A percentile compares a stretch with the other conserved stretches of the same genome.
Evolutionary conservation across 2,797 vertebrate species (phyloP).

Genomic region (Poecilia wingei): DNA sequence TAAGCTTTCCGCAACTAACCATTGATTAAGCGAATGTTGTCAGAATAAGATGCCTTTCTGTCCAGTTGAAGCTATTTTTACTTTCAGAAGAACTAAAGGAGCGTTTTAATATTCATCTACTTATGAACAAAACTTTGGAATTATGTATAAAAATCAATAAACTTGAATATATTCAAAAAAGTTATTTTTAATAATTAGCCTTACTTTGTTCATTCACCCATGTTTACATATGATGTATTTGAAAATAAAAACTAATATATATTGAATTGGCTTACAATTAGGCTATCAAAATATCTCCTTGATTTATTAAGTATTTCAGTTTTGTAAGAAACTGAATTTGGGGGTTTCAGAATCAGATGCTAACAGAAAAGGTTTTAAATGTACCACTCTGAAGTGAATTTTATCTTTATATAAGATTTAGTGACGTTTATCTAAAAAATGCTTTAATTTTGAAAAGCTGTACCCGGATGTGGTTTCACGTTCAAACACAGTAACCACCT

Average conservation of each 20-base stretch:
- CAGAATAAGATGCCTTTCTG: background rate
- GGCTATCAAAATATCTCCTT: background rate
- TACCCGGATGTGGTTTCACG: background rate
- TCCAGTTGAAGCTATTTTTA: background rate
- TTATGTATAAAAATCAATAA: background rate
- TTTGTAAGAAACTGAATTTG: background rate
- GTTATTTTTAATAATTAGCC: no score
- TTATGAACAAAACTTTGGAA: background rate
- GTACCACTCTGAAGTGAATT: background rate
- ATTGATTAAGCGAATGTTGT: background rate
- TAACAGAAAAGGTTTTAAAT: background rate
- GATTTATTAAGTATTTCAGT: background rate
- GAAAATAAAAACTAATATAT: background rate
- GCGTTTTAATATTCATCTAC: background rate
- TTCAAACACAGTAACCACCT: fast-evolving
- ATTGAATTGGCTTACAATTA: background rate
- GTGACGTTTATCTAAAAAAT: fast-evolving
- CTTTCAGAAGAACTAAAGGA: background rate
- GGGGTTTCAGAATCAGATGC: background rate
- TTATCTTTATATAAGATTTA: no score
- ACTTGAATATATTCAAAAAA: background rate
- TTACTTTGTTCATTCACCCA: background rate
- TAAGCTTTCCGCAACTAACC: background rate
- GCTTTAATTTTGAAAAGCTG: conserved; percentile 27
- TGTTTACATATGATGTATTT: background rate